Evolutionary conservation across 2,888 invertebrate species (phyloP), one percentile per base, ranked within the genome.

Genomic region (Zhuqinia jingwanae): DNA sequence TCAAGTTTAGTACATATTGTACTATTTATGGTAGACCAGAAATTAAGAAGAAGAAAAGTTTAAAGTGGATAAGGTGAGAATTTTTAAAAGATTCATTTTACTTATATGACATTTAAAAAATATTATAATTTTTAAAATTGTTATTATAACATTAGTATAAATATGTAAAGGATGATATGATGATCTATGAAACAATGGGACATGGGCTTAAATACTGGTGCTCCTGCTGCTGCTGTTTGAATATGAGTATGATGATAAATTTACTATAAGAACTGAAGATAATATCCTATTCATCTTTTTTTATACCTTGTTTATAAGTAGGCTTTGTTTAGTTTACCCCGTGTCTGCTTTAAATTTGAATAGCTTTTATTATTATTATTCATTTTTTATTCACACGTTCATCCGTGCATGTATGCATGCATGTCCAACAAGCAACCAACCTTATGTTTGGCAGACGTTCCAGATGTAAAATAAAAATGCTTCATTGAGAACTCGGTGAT

Each of bases 331-430:
- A 70, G 60, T 27, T 60, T 20, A 5, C 10, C 53, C n/a, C n/a
- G n/a, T 2, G 17, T 1, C 60, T 60, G 30, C 60, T 30, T 60
- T 27, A 27, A 60, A 60, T 60, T 5, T 75, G 27, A 75, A 75
- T 73, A n/a, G 36, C 2, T n/a, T n/a, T n/a, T n/a, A n/a, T n/a
- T n/a, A n/a, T n/a, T n/a, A n/a, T n/a, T n/a, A n/a, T n/a, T n/a
- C 17, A 30, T 56, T 27, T 76, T 76, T 56, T 77, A 60, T 45
- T 60, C 77, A 77, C 77, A 77, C 77, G 36, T 42, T 76, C 36
- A 20, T 70, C 22, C 42, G 45, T 45, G 45, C n/a, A n/a, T n/a
- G 15, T 17, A 6, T 10, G 10, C 56, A 17, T 15, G 10, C 56
- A 36, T 8, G 3, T 6, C 36, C 36, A 36, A 8, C 30, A 36